Percentiles rank a stretch among this genome's conserved stretches.
These are phyloP conservation scores for Metallyticus violacea DNA, from an alignment of 2,888 invertebrate genomes.

Conservation along the genomic window DNA sequence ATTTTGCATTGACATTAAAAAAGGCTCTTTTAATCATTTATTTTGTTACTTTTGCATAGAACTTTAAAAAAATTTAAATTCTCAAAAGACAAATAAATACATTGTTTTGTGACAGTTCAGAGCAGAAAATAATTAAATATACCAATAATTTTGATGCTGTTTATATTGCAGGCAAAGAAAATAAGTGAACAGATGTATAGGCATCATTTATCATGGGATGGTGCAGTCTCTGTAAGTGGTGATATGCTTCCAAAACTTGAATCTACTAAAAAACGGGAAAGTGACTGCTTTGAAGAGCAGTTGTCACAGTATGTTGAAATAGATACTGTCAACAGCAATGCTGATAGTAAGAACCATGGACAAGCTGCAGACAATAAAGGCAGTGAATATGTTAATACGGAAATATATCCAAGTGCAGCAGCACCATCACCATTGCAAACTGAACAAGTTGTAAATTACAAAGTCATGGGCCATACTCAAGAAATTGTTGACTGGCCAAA, in stretches of 20 bases:
- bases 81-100: no score
- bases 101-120: no score
- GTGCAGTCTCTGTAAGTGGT: background rate
- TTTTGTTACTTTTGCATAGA: no score
- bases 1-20: no score
- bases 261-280: background rate
- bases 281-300: background rate
- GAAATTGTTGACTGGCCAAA: constrained; percentile 61
- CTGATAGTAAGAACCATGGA: background rate
- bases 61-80: no score
- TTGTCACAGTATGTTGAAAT: no score
- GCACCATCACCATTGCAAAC: background rate
- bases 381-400: background rate
- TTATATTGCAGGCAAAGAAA: constrained; percentile 42
- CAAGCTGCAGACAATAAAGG: background rate
- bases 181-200: constrained; percentile 48
- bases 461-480: background rate
- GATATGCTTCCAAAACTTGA: background rate
- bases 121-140: background rate
- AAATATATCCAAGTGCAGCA: background rate
- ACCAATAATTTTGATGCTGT: no score
- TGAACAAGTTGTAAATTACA: background rate
- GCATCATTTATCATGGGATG: constrained; percentile 40
- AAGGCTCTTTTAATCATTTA: no score
- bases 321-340: background rate